These are phyloP conservation scores for Dendroctonus ponderosae DNA, from an alignment of 1,140 invertebrate genomes.

Conservation along the genomic window DNA sequence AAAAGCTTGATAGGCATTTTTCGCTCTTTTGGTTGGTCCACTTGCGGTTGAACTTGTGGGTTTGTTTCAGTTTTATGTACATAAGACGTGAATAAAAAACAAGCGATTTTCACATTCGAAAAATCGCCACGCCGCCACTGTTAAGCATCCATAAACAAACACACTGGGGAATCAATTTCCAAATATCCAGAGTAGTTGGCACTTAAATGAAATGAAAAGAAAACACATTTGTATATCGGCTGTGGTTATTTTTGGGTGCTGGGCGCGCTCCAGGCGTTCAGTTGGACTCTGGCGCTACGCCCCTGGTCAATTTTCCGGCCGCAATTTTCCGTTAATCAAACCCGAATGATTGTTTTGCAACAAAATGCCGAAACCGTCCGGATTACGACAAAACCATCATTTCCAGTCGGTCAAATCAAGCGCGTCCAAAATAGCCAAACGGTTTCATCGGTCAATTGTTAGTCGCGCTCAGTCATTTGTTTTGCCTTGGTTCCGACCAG, in stretches of 20 bases:
- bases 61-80: too few species aligned
- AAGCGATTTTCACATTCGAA: too few species aligned
- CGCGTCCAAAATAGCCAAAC: slow-evolving; percentile 2
- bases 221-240: neutral
- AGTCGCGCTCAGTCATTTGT: slow-evolving; percentile 4
- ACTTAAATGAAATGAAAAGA: neutral
- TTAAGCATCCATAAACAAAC: too few species aligned
- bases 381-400: slow-evolving; percentile 5
- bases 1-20: too few species aligned
- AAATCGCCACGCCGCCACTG: too few species aligned
- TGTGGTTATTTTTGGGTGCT: neutral
- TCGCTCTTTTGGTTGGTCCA: too few species aligned
- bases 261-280: too few species aligned
- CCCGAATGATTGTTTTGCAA: slow-evolving; percentile 8
- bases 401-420: slow-evolving; percentile 2
- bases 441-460: slow-evolving; percentile 5
- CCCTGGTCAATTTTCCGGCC: neutral
- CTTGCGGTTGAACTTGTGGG: too few species aligned
- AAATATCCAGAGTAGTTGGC: too few species aligned
- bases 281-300: too few species aligned
- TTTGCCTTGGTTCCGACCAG: slow-evolving; percentile 2
- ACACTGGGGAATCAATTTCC: too few species aligned
- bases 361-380: slow-evolving; percentile 6
- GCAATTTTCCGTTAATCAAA: neutral
- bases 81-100: too few species aligned